Evolutionary conservation across 2,113 vertebrate species (phyloP).

Genomic region (Prionailurus bengalensis): DNA sequence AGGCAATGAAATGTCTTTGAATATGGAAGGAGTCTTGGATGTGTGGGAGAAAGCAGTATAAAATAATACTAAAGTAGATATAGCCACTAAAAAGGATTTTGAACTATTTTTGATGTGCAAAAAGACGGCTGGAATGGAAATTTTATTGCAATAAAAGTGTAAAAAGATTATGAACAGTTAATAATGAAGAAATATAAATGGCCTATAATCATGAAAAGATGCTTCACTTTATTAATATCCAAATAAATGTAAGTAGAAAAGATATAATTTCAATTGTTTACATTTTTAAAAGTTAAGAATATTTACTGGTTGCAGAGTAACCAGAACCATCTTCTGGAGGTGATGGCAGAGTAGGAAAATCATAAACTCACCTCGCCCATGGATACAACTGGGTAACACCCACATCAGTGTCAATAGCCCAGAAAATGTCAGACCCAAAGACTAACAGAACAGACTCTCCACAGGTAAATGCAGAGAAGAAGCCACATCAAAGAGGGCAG

Average conservation of each 20-base stretch:
- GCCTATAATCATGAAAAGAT: slow-evolving; percentile 42
- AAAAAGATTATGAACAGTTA: slow-evolving; percentile 34
- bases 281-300: slow-evolving; percentile 26
- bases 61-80: slow-evolving; percentile 16
- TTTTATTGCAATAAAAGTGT: slow-evolving; percentile 38
- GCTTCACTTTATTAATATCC: background rate
- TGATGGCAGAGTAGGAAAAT: background rate
- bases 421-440: background rate
- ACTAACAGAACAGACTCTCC: background rate
- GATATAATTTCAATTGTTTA: slow-evolving; percentile 27
- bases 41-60: background rate
- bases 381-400: background rate
- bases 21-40: background rate
- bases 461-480: background rate
- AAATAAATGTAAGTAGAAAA: slow-evolving; percentile 57
- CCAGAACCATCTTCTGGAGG: background rate
- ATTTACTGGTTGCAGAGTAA: background rate
- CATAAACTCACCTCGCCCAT: background rate
- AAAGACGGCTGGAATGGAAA: slow-evolving; percentile 1
- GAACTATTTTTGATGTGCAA: background rate
- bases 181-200: slow-evolving; percentile 56
- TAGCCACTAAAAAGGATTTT: slow-evolving; percentile 11
- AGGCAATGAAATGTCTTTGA: slow-evolving; percentile 9
- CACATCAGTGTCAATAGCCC: background rate
- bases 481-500: background rate